phyloP scores from a whole-genome alignment of 2,113 vertebrate species.

The Tinamus guttatus region DNA sequence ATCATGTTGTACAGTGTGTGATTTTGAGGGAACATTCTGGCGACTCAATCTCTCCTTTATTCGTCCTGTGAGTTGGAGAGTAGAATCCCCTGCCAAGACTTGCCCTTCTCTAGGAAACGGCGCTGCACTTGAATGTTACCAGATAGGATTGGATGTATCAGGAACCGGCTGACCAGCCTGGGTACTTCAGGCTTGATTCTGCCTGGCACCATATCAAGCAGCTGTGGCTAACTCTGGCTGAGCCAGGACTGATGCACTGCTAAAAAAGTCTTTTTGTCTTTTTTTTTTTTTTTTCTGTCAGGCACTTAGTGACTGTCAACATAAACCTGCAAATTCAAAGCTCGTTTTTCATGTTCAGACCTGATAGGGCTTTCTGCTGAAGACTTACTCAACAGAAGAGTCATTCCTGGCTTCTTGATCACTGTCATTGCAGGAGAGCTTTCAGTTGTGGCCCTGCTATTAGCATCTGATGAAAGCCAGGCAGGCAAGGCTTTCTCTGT shows the following conservation, averaged over 20 bases:
- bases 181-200: neutral
- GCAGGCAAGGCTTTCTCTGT: neutral
- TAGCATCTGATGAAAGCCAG: neutral
- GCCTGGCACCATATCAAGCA: neutral
- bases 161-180: neutral
- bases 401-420: neutral
- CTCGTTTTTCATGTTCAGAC: neutral
- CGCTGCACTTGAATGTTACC: rapidly evolving
- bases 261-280: neutral
- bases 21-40: neutral
- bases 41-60: neutral
- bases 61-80: neutral
- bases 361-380: neutral
- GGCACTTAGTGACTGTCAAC: neutral
- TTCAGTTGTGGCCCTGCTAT: neutral
- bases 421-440: neutral
- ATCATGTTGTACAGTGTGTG: rapidly evolving
- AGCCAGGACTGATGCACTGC: neutral
- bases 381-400: neutral
- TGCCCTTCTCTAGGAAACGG: neutral
- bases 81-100: neutral
- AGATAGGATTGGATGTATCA: neutral
- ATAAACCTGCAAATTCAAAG: neutral
- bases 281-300: neutral
- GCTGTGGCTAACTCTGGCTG: neutral